phyloP scores from a whole-genome alignment of 2,797 vertebrate species.

The Allenopithecus nigroviridis region DNA sequence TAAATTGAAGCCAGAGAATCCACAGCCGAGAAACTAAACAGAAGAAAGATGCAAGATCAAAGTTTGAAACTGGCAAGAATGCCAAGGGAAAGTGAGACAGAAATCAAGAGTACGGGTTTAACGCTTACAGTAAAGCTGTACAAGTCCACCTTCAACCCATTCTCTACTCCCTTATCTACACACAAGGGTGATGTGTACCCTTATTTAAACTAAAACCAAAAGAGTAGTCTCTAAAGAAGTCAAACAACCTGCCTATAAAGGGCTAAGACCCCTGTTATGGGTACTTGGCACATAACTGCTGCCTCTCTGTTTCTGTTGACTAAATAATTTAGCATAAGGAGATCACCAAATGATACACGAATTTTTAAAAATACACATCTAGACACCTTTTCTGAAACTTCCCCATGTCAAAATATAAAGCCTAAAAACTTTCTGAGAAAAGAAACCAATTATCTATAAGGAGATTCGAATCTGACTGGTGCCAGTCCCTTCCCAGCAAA shows the following conservation, averaged over 20 bases:
- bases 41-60: background rate
- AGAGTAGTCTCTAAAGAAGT: background rate
- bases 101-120: background rate
- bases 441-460: background rate
- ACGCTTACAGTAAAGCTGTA: background rate
- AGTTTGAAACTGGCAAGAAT: background rate
- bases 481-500: background rate
- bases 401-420: background rate
- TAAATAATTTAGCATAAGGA: background rate
- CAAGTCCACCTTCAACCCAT: background rate
- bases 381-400: background rate
- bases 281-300: background rate
- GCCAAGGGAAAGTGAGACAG: background rate
- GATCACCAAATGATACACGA: background rate
- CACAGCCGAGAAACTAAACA: background rate
- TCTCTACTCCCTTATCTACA: background rate
- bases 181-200: accelerated
- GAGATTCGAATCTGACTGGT: background rate
- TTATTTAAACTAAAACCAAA: background rate
- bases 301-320: background rate
- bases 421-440: background rate
- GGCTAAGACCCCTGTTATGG: background rate
- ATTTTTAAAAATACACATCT: background rate
- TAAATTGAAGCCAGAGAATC: slow-evolving; percentile 10
- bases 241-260: background rate